Evolutionary conservation across 2,797 vertebrate genomes (phyloP), one percentile per base, ranked within the genome.

Genomic region (Gallirallus australis): DNA sequence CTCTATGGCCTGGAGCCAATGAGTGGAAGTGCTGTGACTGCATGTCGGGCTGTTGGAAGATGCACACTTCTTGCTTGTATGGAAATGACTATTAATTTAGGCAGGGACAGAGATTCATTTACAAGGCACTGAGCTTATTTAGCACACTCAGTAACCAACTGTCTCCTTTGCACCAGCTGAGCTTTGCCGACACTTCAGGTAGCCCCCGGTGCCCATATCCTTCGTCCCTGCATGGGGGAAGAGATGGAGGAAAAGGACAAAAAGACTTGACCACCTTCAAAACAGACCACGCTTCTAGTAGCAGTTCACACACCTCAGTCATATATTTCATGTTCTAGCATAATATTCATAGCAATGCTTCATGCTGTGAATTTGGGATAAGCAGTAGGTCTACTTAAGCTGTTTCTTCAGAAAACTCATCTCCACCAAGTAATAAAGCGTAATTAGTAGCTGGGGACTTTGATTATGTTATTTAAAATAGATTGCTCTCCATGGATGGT

Each of bases 11-110:
- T 24, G 35, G 15, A 50, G 7, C 56, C 65, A 59, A 48, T 20
- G 30, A 73, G 57, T 0, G 2, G 21, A 24, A 82, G 47, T 4
- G 8, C 19, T 53, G 68, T 48, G 63, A 59, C 17, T 61, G 52
- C 15, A 21, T 1, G 1, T 56, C 54, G 65, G 56, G 21, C 28
- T 28, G 2, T 1, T 23, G 28, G 35, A 79, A 72, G 61, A 15
- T 1, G 2, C 6, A 31, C 33, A 6, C 12, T 76, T 72, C 78
- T 77, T 0, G 0, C 17, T 40, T n/a, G 5, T 16, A 7, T 33
- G 9, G n/a, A 87, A 77, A 91, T 57, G 2, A 3, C n/a, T 60
- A 7, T 24, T 37, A 45, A 85, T 64, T 87, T 27, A 23, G 35
- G 11, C 56, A 64, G 70, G 31, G 35, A 56, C 42, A 52, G 35